phyloP scores from a whole-genome alignment of 2,888 invertebrate genomes.

The Hipparchia semele region DNA sequence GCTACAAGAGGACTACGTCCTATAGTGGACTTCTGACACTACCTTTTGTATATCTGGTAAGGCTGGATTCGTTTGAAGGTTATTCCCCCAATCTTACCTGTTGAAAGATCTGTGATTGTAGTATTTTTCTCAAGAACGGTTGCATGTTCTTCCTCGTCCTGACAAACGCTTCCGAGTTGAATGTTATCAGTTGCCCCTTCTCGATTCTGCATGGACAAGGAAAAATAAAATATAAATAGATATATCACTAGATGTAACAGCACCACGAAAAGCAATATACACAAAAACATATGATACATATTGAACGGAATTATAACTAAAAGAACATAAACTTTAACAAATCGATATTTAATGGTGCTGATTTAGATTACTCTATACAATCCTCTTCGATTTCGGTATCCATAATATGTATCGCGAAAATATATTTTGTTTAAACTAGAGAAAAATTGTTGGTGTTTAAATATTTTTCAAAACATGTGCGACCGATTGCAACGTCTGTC shows the following conservation, averaged over 20 bases:
- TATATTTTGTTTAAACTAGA: neutral
- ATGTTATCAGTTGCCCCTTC: conserved; percentile 86
- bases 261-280: neutral
- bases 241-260: neutral
- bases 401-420: neutral
- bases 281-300: conserved; percentile 8
- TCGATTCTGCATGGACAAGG: conserved; percentile 61
- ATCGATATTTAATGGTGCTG: neutral
- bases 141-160: conserved; percentile 94
- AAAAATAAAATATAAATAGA: neutral
- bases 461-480: neutral
- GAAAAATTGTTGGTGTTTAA: neutral
- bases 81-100: conserved; percentile 82
- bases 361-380: neutral
- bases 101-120: conserved; percentile 96
- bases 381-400: neutral
- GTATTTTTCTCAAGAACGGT: conserved; percentile 94
- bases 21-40: too few species aligned
- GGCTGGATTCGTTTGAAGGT: too few species aligned
- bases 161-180: conserved; percentile 94
- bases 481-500: neutral
- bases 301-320: neutral
- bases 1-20: too few species aligned
- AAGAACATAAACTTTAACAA: too few species aligned
- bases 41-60: too few species aligned